Evolutionary conservation across 2,888 invertebrate genomes (phyloP).

Genomic region (Oithona nana): DNA sequence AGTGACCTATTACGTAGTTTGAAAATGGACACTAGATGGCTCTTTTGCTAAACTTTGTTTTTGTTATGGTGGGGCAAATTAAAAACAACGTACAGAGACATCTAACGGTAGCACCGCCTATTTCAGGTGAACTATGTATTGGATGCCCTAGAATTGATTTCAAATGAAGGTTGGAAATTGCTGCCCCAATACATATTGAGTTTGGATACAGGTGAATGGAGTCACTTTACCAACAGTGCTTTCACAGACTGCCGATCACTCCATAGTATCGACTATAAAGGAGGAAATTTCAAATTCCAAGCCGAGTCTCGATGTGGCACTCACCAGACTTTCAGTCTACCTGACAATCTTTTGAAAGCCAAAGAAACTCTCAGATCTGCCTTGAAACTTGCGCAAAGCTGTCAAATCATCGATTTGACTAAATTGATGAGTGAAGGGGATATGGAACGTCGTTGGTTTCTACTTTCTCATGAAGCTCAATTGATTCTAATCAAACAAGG

Average conservation of each 20-base stretch:
- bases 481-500: not conserved
- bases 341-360: not conserved
- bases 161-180: not conserved
- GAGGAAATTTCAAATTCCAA: not conserved
- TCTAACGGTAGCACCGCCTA: too few relatives aligned
- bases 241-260: not conserved
- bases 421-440: not conserved
- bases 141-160: not conserved
- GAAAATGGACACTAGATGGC: too few relatives aligned
- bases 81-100: too few relatives aligned
- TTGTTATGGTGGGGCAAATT: too few relatives aligned
- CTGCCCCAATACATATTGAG: not conserved
- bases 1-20: too few relatives aligned
- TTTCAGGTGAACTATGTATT: not conserved
- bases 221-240: not conserved
- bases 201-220: not conserved
- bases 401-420: not conserved
- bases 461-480: not conserved
- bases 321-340: not conserved
- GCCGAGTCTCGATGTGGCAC: not conserved
- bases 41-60: too few relatives aligned
- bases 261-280: not conserved
- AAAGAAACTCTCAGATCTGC: not conserved
- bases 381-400: not conserved
- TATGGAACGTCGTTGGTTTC: not conserved